These are phyloP conservation scores for Bryconaethiops microstoma DNA, from an alignment of 2,797 vertebrate genomes.

Conservation along the genomic window DNA sequence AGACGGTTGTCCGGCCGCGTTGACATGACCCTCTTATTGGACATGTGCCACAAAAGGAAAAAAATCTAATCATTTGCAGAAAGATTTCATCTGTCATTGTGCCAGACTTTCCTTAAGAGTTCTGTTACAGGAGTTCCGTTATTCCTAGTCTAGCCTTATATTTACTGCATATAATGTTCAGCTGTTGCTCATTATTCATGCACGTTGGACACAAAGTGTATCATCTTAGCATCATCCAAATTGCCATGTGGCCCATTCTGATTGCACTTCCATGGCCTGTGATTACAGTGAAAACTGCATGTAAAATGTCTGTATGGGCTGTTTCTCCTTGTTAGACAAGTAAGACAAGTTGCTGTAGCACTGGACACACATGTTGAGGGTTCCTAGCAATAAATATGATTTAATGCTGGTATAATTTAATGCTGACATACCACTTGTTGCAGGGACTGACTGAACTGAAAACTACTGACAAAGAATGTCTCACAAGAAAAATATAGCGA, in stretches of 20 bases:
- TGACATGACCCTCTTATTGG: constrained; percentile 29
- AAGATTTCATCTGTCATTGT: neutral
- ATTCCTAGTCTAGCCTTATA: too few relatives aligned
- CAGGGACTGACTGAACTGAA: too few relatives aligned
- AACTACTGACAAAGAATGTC: too few relatives aligned
- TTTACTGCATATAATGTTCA: too few relatives aligned
- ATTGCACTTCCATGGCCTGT: neutral
- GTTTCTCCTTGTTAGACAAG: neutral
- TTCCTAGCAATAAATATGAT: neutral
- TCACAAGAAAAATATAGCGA: neutral
- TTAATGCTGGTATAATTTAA: neutral
- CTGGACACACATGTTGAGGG: too few relatives aligned
- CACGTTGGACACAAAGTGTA: too few relatives aligned
- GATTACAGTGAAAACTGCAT: neutral
- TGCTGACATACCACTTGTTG: too few relatives aligned
- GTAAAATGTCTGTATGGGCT: neutral
- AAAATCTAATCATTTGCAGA: neutral
- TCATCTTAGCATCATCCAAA: neutral
- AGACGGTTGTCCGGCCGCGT: constrained; percentile 34
- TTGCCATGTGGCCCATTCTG: neutral
- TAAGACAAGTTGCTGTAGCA: too few relatives aligned
- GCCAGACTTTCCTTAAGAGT: neutral
- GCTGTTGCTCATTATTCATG: too few relatives aligned
- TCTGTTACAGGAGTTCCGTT: neutral
- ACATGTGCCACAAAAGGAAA: neutral